These are phyloP conservation scores for Microctonus brassicae DNA, from an alignment of 2,888 invertebrate species.

Conservation along the genomic window DNA sequence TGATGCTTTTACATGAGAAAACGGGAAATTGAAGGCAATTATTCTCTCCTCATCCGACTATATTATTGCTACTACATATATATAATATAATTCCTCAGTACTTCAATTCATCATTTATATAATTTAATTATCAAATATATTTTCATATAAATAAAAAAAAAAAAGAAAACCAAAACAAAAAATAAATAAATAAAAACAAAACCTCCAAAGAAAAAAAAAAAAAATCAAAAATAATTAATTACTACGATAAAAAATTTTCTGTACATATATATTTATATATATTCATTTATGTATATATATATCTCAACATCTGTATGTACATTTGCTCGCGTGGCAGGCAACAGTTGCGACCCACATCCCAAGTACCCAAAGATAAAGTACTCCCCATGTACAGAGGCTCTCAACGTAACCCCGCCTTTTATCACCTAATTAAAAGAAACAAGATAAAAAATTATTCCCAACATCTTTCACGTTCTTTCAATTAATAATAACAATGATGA, in stretches of 20 bases:
- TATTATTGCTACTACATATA: not conserved
- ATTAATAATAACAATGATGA: conserved; percentile 15
- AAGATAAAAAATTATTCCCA: conserved; percentile 7
- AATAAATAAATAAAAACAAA: not conserved
- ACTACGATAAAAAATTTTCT: too few relatives aligned
- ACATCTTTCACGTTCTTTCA: not conserved
- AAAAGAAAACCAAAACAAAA: not conserved
- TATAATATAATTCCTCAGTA: not conserved
- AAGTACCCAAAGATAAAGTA: conserved; percentile 62
- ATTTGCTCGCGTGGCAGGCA: conserved; percentile 62
- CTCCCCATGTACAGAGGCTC: conserved; percentile 61
- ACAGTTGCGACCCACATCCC: conserved; percentile 65
- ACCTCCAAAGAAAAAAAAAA: not conserved
- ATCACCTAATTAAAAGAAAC: conserved; percentile 2
- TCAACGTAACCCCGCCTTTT: conserved; percentile 65
- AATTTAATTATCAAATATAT: not conserved
- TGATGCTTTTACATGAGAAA: conserved; percentile 30
- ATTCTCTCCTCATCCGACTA: not conserved
- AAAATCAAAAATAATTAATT: not conserved
- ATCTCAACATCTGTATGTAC: conserved; percentile 39
- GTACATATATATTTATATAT: too few relatives aligned
- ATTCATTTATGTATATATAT: conserved; percentile 21
- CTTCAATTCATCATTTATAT: not conserved
- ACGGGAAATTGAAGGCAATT: conserved; percentile 26
- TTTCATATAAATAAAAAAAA: too few relatives aligned